Evolutionary conservation across 2,113 vertebrate species (phyloP).

Genomic region (Talpa occidentalis): DNA sequence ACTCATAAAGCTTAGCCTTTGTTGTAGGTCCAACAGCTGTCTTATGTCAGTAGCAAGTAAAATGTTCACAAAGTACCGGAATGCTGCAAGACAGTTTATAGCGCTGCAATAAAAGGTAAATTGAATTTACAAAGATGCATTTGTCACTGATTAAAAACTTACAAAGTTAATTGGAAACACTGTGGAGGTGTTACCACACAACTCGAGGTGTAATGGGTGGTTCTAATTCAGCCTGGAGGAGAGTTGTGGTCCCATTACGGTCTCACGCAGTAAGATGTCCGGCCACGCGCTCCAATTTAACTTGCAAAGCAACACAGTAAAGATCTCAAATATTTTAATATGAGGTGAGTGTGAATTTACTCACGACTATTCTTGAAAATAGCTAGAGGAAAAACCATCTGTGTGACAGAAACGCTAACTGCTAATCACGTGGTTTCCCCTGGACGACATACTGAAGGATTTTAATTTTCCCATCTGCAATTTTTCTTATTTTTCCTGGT

Average conservation of each 20-base stretch:
- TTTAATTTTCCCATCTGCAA: conserved; percentile 51
- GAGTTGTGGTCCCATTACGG: conserved; percentile 64
- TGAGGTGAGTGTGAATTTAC: conserved; percentile 71
- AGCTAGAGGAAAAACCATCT: conserved; percentile 48
- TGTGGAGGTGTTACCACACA: conserved; percentile 91
- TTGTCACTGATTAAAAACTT: conserved; percentile 92
- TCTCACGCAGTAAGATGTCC: conserved; percentile 61
- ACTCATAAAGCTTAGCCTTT: conserved; percentile 94
- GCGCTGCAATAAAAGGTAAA: conserved; percentile 91
- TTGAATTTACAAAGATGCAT: conserved; percentile 92
- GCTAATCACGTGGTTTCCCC: conserved; percentile 7
- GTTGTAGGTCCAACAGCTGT: conserved; percentile 97
- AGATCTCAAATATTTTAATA: conserved; percentile 65
- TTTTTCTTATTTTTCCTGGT: conserved; percentile 44
- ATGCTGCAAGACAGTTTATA: conserved; percentile 97
- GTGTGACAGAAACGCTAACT: conserved; percentile 15
- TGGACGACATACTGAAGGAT: conserved; percentile 23
- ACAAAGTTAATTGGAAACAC: conserved; percentile 92
- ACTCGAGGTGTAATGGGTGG: conserved; percentile 88
- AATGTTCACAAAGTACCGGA: conserved; percentile 97
- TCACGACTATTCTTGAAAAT: conserved; percentile 66
- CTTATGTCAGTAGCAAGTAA: conserved; percentile 98
- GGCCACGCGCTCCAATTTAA: conserved; percentile 62
- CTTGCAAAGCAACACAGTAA: conserved; percentile 69
- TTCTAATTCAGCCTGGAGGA: conserved; percentile 83